Conservation (phyloP, 1,140 invertebrate species). For the Melitaea cinxia region DNA sequence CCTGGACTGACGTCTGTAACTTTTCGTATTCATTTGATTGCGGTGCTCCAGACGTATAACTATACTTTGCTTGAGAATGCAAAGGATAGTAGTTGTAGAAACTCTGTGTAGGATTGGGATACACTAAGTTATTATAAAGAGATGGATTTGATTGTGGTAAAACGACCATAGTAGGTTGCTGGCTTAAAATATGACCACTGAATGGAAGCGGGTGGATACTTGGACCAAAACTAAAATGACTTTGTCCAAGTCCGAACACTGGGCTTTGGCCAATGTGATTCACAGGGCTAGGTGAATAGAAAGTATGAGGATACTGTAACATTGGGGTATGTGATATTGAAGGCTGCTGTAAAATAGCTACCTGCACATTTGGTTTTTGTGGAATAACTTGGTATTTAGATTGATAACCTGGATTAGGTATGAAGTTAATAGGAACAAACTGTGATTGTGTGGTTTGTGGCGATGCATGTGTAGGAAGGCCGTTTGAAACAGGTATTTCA, state of each 20-base stretch:
- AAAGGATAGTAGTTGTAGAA: conserved; percentile 74
- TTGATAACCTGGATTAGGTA: conserved; percentile 69
- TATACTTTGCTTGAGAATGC: conserved; percentile 69
- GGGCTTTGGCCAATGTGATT: conserved; percentile 44
- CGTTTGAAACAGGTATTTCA: conserved; percentile 35
- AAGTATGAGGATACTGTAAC: conserved; percentile 52
- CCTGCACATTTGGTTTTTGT: conserved; percentile 56
- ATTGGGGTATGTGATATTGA: conserved; percentile 46
- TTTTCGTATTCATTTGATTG: conserved; percentile 65
- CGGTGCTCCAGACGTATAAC: conserved; percentile 50
- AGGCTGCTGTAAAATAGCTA: conserved; percentile 61
- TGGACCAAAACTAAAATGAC: conserved; percentile 54
- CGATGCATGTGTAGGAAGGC: conserved; percentile 41
- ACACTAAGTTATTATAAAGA: conserved; percentile 64
- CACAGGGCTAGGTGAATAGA: conserved; percentile 49
- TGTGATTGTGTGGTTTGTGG: conserved; percentile 53
- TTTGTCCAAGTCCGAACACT: conserved; percentile 38
- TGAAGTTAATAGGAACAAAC: conserved; percentile 68
- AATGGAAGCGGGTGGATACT: conserved; percentile 53
- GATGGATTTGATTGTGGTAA: conserved; percentile 60
- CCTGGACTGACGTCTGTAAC: conserved; percentile 43
- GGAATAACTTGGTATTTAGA: conserved; percentile 67
- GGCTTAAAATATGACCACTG: conserved; percentile 50
- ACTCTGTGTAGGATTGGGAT: conserved; percentile 61
- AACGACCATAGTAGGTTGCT: conserved; percentile 66